A percentile compares a stretch with the other conserved stretches of the same genome.
phyloP scores from a whole-genome alignment of 2,113 vertebrate species.

The Psephotus haematonotus region DNA sequence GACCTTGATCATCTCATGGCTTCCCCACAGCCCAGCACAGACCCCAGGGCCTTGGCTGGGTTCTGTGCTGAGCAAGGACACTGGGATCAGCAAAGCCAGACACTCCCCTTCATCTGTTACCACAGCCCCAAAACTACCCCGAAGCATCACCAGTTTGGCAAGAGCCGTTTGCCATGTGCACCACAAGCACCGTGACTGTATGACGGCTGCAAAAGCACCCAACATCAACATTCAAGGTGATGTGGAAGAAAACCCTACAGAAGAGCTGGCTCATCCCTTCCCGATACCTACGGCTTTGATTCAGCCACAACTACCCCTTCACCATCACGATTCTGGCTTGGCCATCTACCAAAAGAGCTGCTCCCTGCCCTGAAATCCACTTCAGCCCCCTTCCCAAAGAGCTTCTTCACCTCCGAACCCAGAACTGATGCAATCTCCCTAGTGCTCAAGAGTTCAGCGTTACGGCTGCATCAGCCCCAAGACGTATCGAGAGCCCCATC shows the following conservation, averaged over 20 bases:
- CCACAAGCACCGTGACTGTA: accelerated
- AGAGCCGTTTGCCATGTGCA: accelerated
- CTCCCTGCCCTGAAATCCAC: accelerated
- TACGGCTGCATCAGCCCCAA: slow-evolving; percentile 25
- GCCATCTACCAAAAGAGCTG: background rate
- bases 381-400: background rate
- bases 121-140: background rate
- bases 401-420: background rate
- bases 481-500: slow-evolving; percentile 36
- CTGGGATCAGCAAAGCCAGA: background rate
- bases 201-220: accelerated
- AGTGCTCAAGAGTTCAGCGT: slow-evolving; percentile 21
- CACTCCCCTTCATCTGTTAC: background rate
- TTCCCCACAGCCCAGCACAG: background rate
- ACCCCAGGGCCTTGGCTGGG: background rate
- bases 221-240: background rate
- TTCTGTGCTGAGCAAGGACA: background rate
- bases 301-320: background rate
- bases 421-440: slow-evolving; percentile 41
- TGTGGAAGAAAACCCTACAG: background rate
- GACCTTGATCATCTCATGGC: background rate
- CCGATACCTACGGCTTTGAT: background rate
- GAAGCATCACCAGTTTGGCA: background rate
- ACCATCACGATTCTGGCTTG: accelerated
- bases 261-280: background rate